Evolutionary conservation across 1,140 invertebrate genomes (phyloP).

Genomic region (Mercenaria mercenaria): DNA sequence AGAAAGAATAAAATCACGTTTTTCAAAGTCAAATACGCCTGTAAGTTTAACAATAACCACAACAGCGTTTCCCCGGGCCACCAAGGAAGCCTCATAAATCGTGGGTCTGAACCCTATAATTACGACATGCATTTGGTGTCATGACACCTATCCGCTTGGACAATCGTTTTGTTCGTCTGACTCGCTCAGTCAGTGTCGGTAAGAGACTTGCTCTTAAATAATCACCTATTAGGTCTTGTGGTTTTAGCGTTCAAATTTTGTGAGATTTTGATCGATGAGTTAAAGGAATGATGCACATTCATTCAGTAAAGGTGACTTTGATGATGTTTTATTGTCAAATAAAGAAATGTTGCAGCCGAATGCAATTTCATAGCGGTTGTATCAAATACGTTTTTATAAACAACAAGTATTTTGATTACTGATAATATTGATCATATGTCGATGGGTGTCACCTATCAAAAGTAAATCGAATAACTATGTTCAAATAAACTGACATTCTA

Average conservation of each 20-base stretch:
- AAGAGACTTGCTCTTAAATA: not conserved
- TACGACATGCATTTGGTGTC: not conserved
- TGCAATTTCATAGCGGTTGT: not conserved
- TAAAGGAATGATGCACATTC: not conserved
- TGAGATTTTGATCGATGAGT: not conserved
- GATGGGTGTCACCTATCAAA: too few relatives aligned
- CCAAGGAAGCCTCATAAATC: constrained; percentile 18
- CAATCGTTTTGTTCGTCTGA: not conserved
- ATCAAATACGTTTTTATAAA: too few relatives aligned
- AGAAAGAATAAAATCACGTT: too few relatives aligned
- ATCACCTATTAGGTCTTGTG: not conserved
- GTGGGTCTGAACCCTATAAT: not conserved
- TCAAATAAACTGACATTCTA: too few relatives aligned
- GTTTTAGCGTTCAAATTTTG: not conserved
- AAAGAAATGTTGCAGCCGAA: not conserved
- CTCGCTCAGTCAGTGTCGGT: constrained; percentile 10
- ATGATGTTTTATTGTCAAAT: not conserved
- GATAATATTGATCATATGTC: too few relatives aligned
- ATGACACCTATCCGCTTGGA: constrained; percentile 1
- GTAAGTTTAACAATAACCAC: too few relatives aligned
- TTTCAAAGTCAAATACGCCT: too few relatives aligned
- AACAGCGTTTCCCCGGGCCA: not conserved
- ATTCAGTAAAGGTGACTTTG: not conserved
- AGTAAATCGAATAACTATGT: too few relatives aligned
- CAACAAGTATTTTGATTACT: too few relatives aligned